phyloP scores from a whole-genome alignment of 2,888 invertebrate species.

The Dascillus cervinus region DNA sequence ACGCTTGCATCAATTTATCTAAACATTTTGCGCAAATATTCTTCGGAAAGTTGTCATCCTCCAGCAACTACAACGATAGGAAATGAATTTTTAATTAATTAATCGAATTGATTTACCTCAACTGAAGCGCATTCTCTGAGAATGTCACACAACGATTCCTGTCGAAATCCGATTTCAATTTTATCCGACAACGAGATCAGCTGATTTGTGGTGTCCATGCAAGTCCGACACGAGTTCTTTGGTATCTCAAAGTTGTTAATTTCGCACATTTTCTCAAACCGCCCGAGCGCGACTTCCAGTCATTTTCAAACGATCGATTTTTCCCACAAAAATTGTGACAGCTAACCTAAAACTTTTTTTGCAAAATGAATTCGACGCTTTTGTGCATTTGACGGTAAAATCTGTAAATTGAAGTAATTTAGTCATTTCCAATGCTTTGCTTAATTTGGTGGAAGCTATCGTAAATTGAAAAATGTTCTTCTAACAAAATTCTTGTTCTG shows the following conservation, averaged over 20 bases:
- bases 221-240: slow-evolving; percentile 24
- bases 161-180: slow-evolving; percentile 15
- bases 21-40: slow-evolving; percentile 27
- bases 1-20: slow-evolving; percentile 22
- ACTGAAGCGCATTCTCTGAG: slow-evolving; percentile 24
- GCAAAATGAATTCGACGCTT: too few relatives aligned
- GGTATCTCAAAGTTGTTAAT: too few relatives aligned
- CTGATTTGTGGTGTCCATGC: slow-evolving; percentile 17
- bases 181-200: slow-evolving; percentile 23
- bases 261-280: too few relatives aligned
- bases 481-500: slow-evolving; percentile 18
- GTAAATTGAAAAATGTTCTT: too few relatives aligned
- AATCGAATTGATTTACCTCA: slow-evolving; percentile 17
- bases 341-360: too few relatives aligned
- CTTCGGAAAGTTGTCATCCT: slow-evolving; percentile 23
- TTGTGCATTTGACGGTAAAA: too few relatives aligned
- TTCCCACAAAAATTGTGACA: slow-evolving; percentile 4
- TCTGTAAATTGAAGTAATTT: too few relatives aligned
- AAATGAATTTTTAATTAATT: slow-evolving; percentile 1
- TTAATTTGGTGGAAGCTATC: too few relatives aligned
- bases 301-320: too few relatives aligned
- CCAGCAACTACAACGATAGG: slow-evolving; percentile 18
- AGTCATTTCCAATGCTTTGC: too few relatives aligned
- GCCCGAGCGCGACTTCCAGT: too few relatives aligned
- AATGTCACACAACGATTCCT: slow-evolving; percentile 20